Evolutionary conservation across 2,113 vertebrate species (phyloP), one percentile per base, ranked within the genome.

Genomic region (Sander vitreus): DNA sequence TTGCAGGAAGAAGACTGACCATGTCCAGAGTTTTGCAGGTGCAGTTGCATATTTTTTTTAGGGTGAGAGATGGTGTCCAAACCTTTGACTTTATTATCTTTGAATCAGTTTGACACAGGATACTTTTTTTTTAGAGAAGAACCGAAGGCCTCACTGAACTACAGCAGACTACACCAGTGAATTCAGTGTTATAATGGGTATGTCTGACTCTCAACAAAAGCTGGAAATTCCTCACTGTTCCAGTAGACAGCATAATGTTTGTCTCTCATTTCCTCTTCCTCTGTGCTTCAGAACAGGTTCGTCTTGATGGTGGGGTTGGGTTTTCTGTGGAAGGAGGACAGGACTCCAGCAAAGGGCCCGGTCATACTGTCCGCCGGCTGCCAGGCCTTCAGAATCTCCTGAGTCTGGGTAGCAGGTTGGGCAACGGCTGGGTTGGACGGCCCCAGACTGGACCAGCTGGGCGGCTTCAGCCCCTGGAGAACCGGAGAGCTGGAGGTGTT

Each of bases 291-390:
- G 95, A 99, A 99, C 89, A 99, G 96, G 85, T 99, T 98, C 15
- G 96, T 96, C 90, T 99, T 99, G 88, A 99, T 96, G 55, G 92
- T 77, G 1, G 90, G 89, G 76, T 95, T 96, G 72, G 97, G 97
- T 90, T 99, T 99, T 95, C 98, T 94, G 92, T 99, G 98, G 92
- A 99, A 98, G 70, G 97, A 97, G 81, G 97, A 99, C 72, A 99
- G 96, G 50, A 99, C 97, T 6, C 97, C 97, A 0, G 98, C 97
- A 85, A 99, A 99, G 36, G 98, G 97, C 53, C 97, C 98, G 0
- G 96, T 96, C 89, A 97, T 95, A 53, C 96, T 96, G 85, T 98
- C 97, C 4, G 96, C 94, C 0, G 97, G 96, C 94, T 98, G 97
- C 97, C 97, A 98, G 78, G 97, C 96, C 87, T 98, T 98, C 78